These are phyloP conservation scores for Tenthredo amoena DNA, from an alignment of 2,888 invertebrate species.

Conservation along the genomic window DNA sequence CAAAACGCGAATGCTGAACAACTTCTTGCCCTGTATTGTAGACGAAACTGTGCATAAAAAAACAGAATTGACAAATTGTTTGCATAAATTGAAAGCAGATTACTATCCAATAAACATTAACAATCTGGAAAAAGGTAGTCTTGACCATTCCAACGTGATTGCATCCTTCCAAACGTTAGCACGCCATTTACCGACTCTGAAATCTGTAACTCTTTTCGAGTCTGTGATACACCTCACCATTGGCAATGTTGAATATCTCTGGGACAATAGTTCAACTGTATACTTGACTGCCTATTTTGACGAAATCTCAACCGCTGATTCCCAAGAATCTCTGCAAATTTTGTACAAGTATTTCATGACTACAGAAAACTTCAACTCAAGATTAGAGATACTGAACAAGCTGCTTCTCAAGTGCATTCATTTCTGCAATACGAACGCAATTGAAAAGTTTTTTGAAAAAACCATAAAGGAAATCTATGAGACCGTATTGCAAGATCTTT, in stretches of 20 bases:
- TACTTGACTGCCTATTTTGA: conserved; percentile 65
- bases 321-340: conserved; percentile 65
- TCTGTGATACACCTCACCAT: conserved; percentile 66
- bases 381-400: conserved; percentile 71
- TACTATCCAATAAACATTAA: conserved; percentile 26
- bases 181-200: conserved; percentile 66
- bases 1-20: conserved; percentile 66
- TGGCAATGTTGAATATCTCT: conserved; percentile 63
- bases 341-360: conserved; percentile 67
- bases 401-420: conserved; percentile 73
- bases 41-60: conserved; percentile 58
- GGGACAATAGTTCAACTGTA: conserved; percentile 62
- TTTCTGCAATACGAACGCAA: conserved; percentile 61
- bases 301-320: conserved; percentile 59
- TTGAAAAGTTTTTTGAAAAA: conserved; percentile 70
- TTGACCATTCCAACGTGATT: conserved; percentile 59
- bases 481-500: conserved; percentile 59
- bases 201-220: conserved; percentile 66
- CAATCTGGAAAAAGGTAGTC: conserved; percentile 46
- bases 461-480: conserved; percentile 68
- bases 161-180: conserved; percentile 69
- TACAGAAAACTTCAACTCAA: conserved; percentile 58
- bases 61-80: conserved; percentile 60
- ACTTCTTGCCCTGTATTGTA: conserved; percentile 69
- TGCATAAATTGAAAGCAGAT: conserved; percentile 61